Evolutionary conservation across 2,797 vertebrate species (phyloP), one percentile per base, ranked within the genome.

Genomic region (Falco rusticolus): DNA sequence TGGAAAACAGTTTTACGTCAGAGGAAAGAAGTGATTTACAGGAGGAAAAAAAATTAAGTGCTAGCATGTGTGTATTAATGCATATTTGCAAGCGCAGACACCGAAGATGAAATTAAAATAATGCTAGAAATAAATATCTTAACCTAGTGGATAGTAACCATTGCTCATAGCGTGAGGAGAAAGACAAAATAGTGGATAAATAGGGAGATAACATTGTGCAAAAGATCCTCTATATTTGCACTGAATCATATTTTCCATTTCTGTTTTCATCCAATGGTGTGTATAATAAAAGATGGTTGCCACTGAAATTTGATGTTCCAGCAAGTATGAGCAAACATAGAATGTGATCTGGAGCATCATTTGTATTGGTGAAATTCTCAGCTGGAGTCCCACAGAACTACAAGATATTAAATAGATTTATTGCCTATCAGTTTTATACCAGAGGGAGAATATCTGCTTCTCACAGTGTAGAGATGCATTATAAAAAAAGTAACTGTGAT

Each of bases 371-470:
- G 61, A 97, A 96, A 93, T 94, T 95, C 87, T 96, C 95, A 87
- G 86, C 76, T 94, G 96, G 84, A 97, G 64, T 85, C 60, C 77
- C 77, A 88, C 78, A 87, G 96, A 96, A 95, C 89, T 93, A 84
- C 65, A 87, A 95, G 94, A 91, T 94, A 95, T 97, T 97, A 96
- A 97, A 94, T 81, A 96, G 97, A 97, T 97, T 97, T 97, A 97
- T 94, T 96, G 89, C 93, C 84, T 94, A 96, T 96, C 96, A 85
- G 72, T 93, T 97, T 97, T 97, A 94, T 94, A 96, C 86, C 90
- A 96, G 94, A 96, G 90, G 87, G 94, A 97, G 78, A 96, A 84
- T 96, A 94, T 96, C 91, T 92, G 54, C 93, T 96, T 80, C 79
- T 94, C 84, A 94, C 51, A 91, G 87, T 81, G 80, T 91, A 76